These are phyloP conservation scores for Diorhabda sublineata DNA, from an alignment of 1,140 invertebrate species.

Conservation along the genomic window DNA sequence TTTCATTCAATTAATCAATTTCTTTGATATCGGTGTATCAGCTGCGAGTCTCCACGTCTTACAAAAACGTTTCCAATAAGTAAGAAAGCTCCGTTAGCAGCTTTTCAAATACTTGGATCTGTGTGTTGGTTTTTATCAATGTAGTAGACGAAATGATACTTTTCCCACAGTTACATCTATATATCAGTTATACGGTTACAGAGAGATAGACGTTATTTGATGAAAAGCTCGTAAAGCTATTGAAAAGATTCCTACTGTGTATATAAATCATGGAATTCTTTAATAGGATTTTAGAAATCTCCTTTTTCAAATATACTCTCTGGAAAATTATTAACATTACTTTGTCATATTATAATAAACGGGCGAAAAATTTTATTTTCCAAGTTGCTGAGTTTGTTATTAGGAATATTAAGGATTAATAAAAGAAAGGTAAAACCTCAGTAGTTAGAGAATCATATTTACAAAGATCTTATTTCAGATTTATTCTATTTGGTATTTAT, in stretches of 20 bases:
- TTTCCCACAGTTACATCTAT: not conserved
- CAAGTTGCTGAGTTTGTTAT: no score
- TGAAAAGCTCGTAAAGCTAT: conserved; percentile 22
- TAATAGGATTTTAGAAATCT: conserved; percentile 26
- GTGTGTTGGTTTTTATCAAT: not conserved
- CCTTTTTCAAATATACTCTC: not conserved
- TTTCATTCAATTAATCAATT: conserved; percentile 1
- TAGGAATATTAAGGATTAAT: no score
- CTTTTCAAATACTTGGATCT: conserved; percentile 11
- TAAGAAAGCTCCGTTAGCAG: conserved; percentile 30
- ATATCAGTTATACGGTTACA: conserved; percentile 1
- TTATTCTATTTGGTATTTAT: no score
- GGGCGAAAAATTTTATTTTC: no score
- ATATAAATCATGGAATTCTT: conserved; percentile 25
- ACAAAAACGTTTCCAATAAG: conserved; percentile 34
- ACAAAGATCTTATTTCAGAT: no score
- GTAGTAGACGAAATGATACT: not conserved
- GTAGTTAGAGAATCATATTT: no score
- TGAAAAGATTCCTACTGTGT: conserved; percentile 20
- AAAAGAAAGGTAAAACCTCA: no score
- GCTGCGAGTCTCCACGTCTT: conserved; percentile 2
- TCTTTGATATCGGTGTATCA: not conserved
- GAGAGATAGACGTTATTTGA: not conserved
- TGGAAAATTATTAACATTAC: not conserved
- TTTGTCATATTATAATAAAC: not conserved